phyloP scores from a whole-genome alignment of 2,797 vertebrate species.

The Nyctalus aviator region DNA sequence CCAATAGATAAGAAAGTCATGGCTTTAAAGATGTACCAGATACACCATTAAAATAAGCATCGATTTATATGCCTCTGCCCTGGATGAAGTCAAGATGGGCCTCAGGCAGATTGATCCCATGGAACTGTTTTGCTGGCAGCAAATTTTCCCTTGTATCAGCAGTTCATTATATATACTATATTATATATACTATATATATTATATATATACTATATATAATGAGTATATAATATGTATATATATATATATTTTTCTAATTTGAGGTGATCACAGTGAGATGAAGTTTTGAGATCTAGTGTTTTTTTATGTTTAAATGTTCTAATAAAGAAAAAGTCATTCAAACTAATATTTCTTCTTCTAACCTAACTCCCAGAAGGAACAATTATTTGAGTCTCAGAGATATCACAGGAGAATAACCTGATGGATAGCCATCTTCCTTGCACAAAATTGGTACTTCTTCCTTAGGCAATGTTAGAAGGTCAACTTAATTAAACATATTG shows the following conservation, averaged over 20 bases:
- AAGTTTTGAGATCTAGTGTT: not conserved
- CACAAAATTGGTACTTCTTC: not conserved
- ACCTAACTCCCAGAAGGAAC: not conserved
- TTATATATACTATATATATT: too few species aligned
- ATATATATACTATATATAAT: not conserved
- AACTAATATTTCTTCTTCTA: not conserved
- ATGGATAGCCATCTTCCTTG: not conserved
- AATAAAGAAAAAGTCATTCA: conserved; percentile 11
- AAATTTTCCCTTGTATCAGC: not conserved
- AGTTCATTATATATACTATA: not conserved
- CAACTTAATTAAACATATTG: not conserved
- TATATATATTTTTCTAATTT: not conserved
- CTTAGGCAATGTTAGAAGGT: not conserved
- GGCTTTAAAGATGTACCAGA: not conserved
- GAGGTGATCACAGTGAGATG: not conserved
- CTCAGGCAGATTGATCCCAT: not conserved
- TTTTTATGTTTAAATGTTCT: conserved; percentile 24
- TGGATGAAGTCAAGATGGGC: not conserved
- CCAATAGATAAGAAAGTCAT: not conserved
- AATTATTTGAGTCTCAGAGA: conserved; percentile 4
- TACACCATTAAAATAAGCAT: not conserved
- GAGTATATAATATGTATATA: not conserved
- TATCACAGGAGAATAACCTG: not conserved
- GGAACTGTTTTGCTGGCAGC: not conserved
- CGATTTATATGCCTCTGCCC: not conserved